Base-by-base conservation (phyloP, 2,113 vertebrate species). In the Trinectes maculatus region DNA sequence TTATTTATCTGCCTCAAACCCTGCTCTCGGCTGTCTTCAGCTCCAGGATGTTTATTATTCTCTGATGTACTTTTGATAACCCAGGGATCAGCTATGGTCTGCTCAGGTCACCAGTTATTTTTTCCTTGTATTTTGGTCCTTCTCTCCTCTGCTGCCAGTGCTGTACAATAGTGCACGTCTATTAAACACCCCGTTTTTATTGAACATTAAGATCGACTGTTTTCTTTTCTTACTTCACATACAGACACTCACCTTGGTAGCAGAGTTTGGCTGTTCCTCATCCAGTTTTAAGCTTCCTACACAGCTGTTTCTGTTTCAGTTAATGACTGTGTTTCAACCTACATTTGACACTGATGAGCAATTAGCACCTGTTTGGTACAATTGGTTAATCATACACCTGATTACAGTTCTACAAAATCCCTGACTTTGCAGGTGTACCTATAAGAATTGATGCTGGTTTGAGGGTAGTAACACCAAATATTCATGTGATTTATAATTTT, bases 181-280 rank as follows among this genome's bases (percentile, higher is more conserved):
- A 90, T 85, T 89, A 89, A 89, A 81, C 19, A 18, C 25, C 33
- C 5, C 42, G 29, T 77, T 86, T 86, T 77, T 79, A 75, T 47
- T 25, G 12, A 65, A 69, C 25, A 16, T 24, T 2, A 5, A 1
- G 59, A 28, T 39, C 33, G 28, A 0, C 6, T 8, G 16, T 51
- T 47, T 39, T 24, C 11, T 69, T 71, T 62, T 62, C 12, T 39
- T n/a, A n/a, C n/a, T n/a, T n/a, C n/a, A n/a, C n/a, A n/a, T n/a
- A n/a, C n/a, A n/a, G n/a, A n/a, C n/a, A n/a, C n/a, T n/a, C n/a
- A n/a, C n/a, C n/a, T n/a, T n/a, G n/a, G n/a, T n/a, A n/a, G n/a
- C n/a, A n/a, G n/a, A n/a, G n/a, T n/a, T n/a, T n/a, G n/a, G n/a
- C n/a, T n/a, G n/a, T n/a, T n/a, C n/a, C n/a, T n/a, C n/a, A n/a